Evolutionary conservation across 1,140 invertebrate species (phyloP).

Genomic region (Brachionus asplanchnoidis): DNA sequence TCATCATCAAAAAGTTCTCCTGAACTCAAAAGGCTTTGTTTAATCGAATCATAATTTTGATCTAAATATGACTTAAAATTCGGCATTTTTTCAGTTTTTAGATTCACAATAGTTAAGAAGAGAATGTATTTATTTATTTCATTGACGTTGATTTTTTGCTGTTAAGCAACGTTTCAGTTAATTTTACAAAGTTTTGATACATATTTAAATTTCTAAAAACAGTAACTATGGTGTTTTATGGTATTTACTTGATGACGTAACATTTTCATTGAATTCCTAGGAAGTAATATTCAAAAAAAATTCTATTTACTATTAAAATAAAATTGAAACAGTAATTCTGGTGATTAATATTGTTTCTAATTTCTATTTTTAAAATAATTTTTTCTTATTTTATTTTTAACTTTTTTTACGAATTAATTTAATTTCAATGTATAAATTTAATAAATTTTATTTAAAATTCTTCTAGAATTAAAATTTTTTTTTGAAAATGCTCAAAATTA

Average conservation of each 20-base stretch:
- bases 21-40: slow-evolving; percentile 53
- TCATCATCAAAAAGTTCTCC: slow-evolving; percentile 66
- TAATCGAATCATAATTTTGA: slow-evolving; percentile 46
- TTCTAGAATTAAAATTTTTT: no score
- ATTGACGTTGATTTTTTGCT: background rate
- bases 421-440: no score
- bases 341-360: no score
- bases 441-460: no score
- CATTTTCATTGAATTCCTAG: background rate
- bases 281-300: background rate
- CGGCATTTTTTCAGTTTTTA: background rate
- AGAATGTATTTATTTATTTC: background rate
- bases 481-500: no score
- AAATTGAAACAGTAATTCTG: no score
- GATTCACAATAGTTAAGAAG: background rate
- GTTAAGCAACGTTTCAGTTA: background rate
- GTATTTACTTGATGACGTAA: background rate
- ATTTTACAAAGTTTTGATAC: background rate
- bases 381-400: no score
- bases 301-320: no score
- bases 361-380: no score
- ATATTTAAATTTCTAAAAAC: background rate
- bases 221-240: background rate
- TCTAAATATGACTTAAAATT: slow-evolving; percentile 21
- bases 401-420: no score